These are phyloP conservation scores for Helicoverpa armigera DNA, from an alignment of 1,140 invertebrate genomes.

Conservation along the genomic window DNA sequence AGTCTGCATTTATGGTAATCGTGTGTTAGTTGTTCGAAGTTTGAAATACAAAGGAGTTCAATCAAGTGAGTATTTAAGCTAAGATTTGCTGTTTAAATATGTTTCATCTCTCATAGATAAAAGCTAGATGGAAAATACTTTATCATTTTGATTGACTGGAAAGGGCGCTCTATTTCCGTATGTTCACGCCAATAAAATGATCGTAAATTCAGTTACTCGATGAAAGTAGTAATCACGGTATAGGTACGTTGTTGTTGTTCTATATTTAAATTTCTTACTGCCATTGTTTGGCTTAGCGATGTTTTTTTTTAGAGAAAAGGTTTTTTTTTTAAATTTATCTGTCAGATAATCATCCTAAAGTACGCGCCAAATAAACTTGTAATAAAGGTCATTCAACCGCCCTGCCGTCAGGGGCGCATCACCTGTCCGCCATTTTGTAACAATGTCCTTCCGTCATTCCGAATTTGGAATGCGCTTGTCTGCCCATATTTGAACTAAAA, in stretches of 20 bases:
- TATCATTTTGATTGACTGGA: conserved; percentile 36
- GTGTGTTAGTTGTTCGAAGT: not conserved
- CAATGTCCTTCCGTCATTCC: too few relatives aligned
- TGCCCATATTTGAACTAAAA: too few relatives aligned
- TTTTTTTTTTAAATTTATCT: not conserved
- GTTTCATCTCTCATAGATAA: not conserved
- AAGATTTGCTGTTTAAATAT: conserved; percentile 2
- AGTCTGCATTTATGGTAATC: not conserved
- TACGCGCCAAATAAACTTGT: too few relatives aligned
- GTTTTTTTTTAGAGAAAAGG: not conserved
- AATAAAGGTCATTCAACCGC: too few relatives aligned
- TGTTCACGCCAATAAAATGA: conserved; percentile 20
- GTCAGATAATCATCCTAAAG: too few relatives aligned
- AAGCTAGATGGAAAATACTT: not conserved
- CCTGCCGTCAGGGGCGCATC: too few relatives aligned
- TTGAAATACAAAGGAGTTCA: conserved; percentile 27
- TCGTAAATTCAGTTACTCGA: conserved; percentile 6
- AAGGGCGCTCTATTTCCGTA: conserved; percentile 20
- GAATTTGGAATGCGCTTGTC: too few relatives aligned
- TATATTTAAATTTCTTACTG: conserved; percentile 3
- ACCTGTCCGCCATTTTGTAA: too few relatives aligned
- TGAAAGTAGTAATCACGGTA: conserved; percentile 4
- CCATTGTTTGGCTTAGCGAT: not conserved
- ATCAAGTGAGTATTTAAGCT: conserved; percentile 2
- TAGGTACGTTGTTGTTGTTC: not conserved